phyloP scores from a whole-genome alignment of 2,797 vertebrate genomes.

The Gephyroberyx darwinii region DNA sequence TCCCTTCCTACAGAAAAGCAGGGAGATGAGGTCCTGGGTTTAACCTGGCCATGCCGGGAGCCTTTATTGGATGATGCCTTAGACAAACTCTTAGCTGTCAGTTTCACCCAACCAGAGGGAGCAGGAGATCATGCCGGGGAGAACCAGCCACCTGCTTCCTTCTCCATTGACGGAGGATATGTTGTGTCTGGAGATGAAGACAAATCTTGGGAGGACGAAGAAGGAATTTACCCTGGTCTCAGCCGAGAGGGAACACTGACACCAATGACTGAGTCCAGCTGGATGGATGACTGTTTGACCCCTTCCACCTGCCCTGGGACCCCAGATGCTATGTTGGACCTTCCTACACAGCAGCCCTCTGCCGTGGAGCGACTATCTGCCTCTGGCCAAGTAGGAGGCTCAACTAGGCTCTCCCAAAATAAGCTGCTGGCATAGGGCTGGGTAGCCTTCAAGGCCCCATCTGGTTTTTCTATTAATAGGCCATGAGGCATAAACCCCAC shows the following conservation, averaged over 20 bases:
- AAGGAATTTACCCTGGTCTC: conserved; percentile 55
- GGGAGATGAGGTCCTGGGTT: conserved; percentile 38
- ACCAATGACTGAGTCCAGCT: conserved; percentile 79
- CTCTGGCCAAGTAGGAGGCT: conserved; percentile 90
- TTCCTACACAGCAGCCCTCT: conserved; percentile 74
- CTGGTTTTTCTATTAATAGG: conserved; percentile 46
- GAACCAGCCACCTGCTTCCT: conserved; percentile 52
- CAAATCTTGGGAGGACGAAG: conserved; percentile 72
- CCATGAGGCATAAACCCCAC: conserved; percentile 16
- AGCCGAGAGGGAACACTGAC: conserved; percentile 71
- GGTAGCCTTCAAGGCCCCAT: conserved; percentile 35
- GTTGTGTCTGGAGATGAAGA: conserved; percentile 51
- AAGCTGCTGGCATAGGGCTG: conserved; percentile 57
- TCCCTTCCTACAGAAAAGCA: conserved; percentile 36
- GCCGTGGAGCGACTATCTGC: conserved; percentile 88
- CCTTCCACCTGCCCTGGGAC: conserved; percentile 73
- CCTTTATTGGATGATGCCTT: conserved; percentile 69
- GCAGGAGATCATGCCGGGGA: conserved; percentile 23
- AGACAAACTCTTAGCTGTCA: conserved; percentile 71
- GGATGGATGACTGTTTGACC: conserved; percentile 78
- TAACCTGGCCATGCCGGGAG: conserved; percentile 69
- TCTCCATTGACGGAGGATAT: conserved; percentile 12
- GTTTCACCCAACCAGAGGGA: conserved; percentile 35
- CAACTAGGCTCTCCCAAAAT: conserved; percentile 67
- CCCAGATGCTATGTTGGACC: conserved; percentile 77